Evolutionary conservation across 2,797 vertebrate genomes (phyloP).

Genomic region (Peromyscus eremicus): DNA sequence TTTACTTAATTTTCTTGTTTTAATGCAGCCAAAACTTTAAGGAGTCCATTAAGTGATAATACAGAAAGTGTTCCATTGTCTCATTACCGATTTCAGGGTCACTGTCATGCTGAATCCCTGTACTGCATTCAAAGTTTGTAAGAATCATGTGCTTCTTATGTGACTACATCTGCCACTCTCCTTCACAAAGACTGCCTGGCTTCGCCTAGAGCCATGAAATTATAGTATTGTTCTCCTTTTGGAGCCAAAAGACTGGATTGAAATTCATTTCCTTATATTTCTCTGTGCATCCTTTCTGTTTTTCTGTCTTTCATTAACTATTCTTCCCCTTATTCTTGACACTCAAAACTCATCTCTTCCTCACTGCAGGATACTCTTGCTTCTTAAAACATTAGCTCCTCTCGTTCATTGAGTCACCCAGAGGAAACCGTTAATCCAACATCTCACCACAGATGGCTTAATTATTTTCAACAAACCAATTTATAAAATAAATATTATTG

Average conservation of each 20-base stretch:
- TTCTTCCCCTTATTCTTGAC: neutral
- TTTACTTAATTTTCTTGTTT: neutral
- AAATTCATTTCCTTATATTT: neutral
- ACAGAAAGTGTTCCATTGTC: neutral
- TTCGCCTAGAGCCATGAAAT: neutral
- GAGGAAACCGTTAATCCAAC: neutral
- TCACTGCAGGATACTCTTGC: neutral
- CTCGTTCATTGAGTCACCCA: neutral
- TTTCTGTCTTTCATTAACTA: neutral
- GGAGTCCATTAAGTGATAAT: neutral
- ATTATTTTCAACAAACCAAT: neutral
- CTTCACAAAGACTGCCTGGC: neutral
- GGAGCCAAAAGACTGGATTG: neutral
- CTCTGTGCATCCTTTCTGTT: neutral
- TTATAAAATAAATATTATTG: neutral
- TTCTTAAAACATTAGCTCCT: neutral
- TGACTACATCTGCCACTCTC: neutral
- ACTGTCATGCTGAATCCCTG: neutral
- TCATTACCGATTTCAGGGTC: neutral
- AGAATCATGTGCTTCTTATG: neutral
- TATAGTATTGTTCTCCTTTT: neutral
- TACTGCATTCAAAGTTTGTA: neutral
- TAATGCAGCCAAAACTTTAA: neutral
- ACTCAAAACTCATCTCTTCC: neutral
- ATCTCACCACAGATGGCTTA: neutral